Evolutionary conservation across 2,888 invertebrate species (phyloP).

Genomic region (Lepidocyrtoides sp.): DNA sequence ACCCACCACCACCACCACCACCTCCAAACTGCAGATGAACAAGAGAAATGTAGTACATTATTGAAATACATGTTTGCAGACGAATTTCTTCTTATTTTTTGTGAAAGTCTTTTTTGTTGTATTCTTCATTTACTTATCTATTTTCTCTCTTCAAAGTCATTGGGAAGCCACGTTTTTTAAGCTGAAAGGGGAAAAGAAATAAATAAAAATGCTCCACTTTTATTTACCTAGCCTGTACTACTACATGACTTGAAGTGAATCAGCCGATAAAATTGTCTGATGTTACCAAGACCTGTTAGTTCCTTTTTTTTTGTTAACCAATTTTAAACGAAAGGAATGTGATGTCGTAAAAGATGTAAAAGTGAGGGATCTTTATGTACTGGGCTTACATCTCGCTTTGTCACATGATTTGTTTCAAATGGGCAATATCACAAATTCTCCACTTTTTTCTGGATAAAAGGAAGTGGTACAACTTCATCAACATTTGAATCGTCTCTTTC

Average conservation of each 20-base stretch:
- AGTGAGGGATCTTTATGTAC: constrained; percentile 9
- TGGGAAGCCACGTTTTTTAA: neutral
- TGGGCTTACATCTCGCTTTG: neutral
- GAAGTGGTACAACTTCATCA: constrained; percentile 57
- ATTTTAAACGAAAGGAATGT: constrained; percentile 46
- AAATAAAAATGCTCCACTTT: constrained; percentile 44
- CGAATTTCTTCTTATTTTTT: neutral
- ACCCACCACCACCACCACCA: neutral
- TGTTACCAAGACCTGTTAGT: constrained; percentile 21
- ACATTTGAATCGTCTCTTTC: neutral
- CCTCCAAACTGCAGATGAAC: constrained; percentile 38
- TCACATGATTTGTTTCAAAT: constrained; percentile 41
- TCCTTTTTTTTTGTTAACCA: constrained; percentile 43
- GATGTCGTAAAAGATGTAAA: constrained; percentile 13
- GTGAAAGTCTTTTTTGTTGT: neutral
- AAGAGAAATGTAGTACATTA: constrained; percentile 24
- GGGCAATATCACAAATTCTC: constrained; percentile 64
- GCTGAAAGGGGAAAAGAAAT: neutral
- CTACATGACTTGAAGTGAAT: constrained; percentile 65
- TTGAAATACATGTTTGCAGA: neutral
- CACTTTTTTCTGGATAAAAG: neutral
- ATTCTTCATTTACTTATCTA: constrained; percentile 49
- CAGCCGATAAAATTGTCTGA: constrained; percentile 70
- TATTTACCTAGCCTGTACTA: constrained; percentile 66
- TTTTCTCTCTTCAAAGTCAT: constrained; percentile 24